These are phyloP conservation scores for Myopa testacea DNA, from an alignment of 2,888 invertebrate species.

Conservation along the genomic window DNA sequence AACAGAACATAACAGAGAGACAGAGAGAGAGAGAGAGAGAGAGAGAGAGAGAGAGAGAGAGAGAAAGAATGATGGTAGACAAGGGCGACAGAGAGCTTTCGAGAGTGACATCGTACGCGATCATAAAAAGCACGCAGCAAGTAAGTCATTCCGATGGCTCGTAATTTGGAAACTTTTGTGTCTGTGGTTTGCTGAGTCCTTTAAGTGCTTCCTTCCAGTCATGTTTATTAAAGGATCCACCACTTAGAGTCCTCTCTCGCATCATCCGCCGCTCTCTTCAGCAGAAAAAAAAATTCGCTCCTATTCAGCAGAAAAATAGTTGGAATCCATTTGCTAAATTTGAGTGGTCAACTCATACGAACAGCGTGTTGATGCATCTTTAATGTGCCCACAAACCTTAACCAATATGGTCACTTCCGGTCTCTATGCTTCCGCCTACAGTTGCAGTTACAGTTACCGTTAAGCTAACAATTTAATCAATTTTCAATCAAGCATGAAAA, in stretches of 20 bases:
- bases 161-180: too few species aligned
- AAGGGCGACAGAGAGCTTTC: neutral
- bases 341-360: neutral
- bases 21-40: neutral
- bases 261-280: too few species aligned
- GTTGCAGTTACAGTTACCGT: neutral
- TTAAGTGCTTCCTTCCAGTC: too few species aligned
- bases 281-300: too few species aligned
- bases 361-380: conserved; percentile 4
- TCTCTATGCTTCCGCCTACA: neutral
- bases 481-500: conserved; percentile 33
- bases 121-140: neutral
- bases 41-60: conserved; percentile 3
- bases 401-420: conserved; percentile 6
- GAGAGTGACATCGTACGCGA: neutral
- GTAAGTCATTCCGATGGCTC: too few species aligned
- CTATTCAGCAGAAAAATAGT: too few species aligned
- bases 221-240: too few species aligned
- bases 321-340: neutral
- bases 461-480: conserved; percentile 35
- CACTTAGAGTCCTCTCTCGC: too few species aligned
- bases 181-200: too few species aligned
- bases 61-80: too few species aligned
- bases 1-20: neutral
- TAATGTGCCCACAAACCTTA: conserved; percentile 30